Evolutionary conservation across 2,888 invertebrate species (phyloP).

Genomic region (Chouioia cunea): DNA sequence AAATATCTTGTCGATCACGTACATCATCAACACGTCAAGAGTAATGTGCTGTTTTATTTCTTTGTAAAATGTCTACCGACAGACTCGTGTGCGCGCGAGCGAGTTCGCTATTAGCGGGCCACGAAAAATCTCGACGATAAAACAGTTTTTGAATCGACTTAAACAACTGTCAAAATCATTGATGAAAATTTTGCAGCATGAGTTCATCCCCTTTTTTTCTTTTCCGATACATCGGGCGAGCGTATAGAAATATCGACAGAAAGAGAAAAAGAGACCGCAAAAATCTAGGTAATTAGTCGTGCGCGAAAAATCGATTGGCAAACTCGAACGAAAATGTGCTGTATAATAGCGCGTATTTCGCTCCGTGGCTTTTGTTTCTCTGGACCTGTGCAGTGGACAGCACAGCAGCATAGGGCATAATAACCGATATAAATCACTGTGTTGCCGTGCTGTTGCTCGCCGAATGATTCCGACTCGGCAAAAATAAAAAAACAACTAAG

Average conservation of each 20-base stretch:
- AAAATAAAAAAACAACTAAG: slow-evolving; percentile 30
- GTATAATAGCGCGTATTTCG: not conserved
- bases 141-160: not conserved
- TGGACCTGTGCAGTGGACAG: slow-evolving; percentile 6
- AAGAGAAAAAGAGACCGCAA: not conserved
- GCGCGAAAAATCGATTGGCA: slow-evolving; percentile 39
- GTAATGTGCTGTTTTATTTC: too few species aligned
- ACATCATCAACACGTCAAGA: too few species aligned
- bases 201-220: not conserved
- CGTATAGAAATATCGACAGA: slow-evolving; percentile 5
- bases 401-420: slow-evolving; percentile 25
- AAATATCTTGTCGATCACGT: too few species aligned
- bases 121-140: not conserved
- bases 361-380: slow-evolving; percentile 35
- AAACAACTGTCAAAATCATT: not conserved
- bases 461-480: slow-evolving; percentile 38
- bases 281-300: slow-evolving; percentile 41
- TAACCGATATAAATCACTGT: slow-evolving; percentile 47
- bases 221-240: not conserved
- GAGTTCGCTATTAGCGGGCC: not conserved
- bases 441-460: slow-evolving; percentile 21
- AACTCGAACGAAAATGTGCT: not conserved
- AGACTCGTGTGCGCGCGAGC: too few species aligned
- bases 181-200: not conserved
- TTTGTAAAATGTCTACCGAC: too few species aligned